Conservation (phyloP, 2,797 vertebrate species). For the Champsocephalus gunnari region DNA sequence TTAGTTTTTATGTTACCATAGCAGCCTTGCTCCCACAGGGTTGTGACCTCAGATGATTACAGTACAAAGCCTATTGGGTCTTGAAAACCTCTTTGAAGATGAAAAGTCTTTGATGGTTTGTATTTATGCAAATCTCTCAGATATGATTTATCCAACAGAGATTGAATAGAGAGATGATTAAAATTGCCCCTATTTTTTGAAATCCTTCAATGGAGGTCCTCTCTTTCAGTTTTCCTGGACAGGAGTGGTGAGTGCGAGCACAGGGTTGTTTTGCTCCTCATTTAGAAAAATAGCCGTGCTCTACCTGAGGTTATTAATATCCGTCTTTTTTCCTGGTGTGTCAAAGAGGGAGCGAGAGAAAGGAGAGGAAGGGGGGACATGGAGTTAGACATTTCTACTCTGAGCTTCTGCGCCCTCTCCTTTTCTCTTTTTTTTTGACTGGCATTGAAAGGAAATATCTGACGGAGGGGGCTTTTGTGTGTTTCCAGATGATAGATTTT, state of each 20-base stretch:
- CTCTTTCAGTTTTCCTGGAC: constrained; percentile 89
- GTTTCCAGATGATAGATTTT: constrained; percentile 99
- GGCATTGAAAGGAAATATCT: constrained; percentile 93
- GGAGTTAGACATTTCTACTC: constrained; percentile 93
- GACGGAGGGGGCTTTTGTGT: constrained; percentile 96
- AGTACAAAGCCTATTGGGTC: constrained; percentile 99
- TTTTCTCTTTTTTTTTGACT: constrained; percentile 55
- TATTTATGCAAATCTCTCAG: constrained; percentile 99
- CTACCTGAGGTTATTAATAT: constrained; percentile 93
- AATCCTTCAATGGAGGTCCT: constrained; percentile 95
- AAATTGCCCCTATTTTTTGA: constrained; percentile 94
- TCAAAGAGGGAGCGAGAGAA: constrained; percentile 71
- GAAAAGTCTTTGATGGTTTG: constrained; percentile 99
- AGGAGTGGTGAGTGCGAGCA: constrained; percentile 87
- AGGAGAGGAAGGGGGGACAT: constrained; percentile 65
- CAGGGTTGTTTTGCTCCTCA: constrained; percentile 89
- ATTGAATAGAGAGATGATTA: constrained; percentile 99
- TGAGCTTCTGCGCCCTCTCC: constrained; percentile 70
- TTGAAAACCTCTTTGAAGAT: constrained; percentile 99
- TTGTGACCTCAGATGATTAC: constrained; percentile 99
- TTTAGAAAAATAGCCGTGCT: constrained; percentile 86
- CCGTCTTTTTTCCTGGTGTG: constrained; percentile 76
- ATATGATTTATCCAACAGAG: constrained; percentile 99
- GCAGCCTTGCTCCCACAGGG: constrained; percentile 99
- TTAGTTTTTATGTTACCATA: constrained; percentile 99